phyloP scores from a whole-genome alignment of 30 jellyfish, hydroid and myxozoan species.

The Cassiopea xamachana region DNA sequence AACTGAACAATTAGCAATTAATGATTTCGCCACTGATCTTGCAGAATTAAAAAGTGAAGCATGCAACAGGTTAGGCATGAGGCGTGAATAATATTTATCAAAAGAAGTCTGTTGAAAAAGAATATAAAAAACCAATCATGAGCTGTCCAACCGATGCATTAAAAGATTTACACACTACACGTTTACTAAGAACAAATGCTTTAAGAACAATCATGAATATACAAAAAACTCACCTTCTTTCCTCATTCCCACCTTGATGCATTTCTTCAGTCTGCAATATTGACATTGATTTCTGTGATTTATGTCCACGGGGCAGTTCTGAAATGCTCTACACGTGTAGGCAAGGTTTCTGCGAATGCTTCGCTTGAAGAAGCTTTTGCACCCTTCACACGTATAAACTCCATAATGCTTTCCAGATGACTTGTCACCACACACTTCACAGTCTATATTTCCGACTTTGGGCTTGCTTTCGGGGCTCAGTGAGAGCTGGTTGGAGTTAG shows the following conservation, averaged over 20 bases:
- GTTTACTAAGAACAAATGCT: too few relatives aligned
- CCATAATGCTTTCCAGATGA: conserved; percentile 98
- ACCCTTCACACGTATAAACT: conserved; percentile 96
- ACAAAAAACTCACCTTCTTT: conserved; percentile 82
- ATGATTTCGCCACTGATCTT: too few relatives aligned
- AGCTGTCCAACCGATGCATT: too few relatives aligned
- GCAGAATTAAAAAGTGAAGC: too few relatives aligned
- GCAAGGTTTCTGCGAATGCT: conserved; percentile 92
- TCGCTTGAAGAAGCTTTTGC: conserved; percentile 95
- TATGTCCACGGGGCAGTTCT: conserved; percentile 91
- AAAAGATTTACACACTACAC: too few relatives aligned
- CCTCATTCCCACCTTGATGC: conserved; percentile 97
- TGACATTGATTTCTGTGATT: conserved; percentile 96
- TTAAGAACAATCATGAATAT: too few relatives aligned
- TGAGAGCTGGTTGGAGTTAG: conserved; percentile 56
- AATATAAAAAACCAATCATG: too few relatives aligned
- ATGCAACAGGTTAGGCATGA: too few relatives aligned
- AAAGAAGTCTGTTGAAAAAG: too few relatives aligned
- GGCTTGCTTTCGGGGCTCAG: conserved; percentile 80
- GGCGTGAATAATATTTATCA: too few relatives aligned
- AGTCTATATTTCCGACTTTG: conserved; percentile 73
- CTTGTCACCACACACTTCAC: conserved; percentile 97
- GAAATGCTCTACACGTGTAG: conserved; percentile 94
- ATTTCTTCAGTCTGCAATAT: conserved; percentile 89
- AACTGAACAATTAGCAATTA: too few relatives aligned